Percentiles rank a stretch among this genome's conserved stretches.
These are phyloP conservation scores for Drosophila mettleri DNA, from an alignment of 2,888 invertebrate genomes.

Conservation along the genomic window DNA sequence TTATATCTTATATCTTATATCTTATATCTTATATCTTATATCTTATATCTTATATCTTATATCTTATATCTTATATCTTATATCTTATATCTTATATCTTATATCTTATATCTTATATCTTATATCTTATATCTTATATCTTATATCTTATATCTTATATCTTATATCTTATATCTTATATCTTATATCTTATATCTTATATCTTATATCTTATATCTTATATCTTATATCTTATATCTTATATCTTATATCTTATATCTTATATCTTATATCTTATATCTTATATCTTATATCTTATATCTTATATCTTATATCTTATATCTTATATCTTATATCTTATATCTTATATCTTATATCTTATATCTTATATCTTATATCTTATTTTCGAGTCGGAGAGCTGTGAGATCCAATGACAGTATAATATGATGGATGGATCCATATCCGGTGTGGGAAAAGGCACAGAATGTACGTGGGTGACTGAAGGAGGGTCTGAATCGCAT, in stretches of 20 bases:
- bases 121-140: conserved; percentile 7
- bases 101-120: conserved; percentile 7
- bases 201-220: conserved; percentile 1
- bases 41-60: conserved; percentile 5
- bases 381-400: background rate
- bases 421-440: conserved; percentile 63
- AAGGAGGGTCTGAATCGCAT: conserved; percentile 4
- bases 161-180: conserved; percentile 1
- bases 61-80: conserved; percentile 5
- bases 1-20: conserved; percentile 5
- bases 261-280: background rate
- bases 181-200: background rate
- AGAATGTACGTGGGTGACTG: conserved; percentile 38
- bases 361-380: background rate
- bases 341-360: conserved; percentile 5
- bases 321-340: conserved; percentile 3
- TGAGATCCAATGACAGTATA: conserved; percentile 23
- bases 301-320: conserved; percentile 1
- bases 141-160: conserved; percentile 6
- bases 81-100: conserved; percentile 7
- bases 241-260: conserved; percentile 1
- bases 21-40: conserved; percentile 4
- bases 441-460: conserved; percentile 49
- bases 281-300: conserved; percentile 1
- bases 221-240: conserved; percentile 3